Base-by-base conservation (phyloP, 2,797 vertebrate genomes). In the Anas acuta region DNA sequence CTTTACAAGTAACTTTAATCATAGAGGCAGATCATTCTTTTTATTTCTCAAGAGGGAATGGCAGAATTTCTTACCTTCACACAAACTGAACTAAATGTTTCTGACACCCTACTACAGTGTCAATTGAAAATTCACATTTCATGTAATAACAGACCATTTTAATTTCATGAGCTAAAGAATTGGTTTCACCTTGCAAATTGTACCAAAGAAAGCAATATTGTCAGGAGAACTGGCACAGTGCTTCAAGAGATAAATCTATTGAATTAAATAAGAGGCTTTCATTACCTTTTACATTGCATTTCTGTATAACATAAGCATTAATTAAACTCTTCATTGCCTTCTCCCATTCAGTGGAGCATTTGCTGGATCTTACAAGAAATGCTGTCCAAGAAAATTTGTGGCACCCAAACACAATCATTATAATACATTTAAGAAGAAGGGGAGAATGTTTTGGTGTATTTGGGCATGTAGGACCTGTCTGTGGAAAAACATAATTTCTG, bases 111-210 rank as follows among this genome's bases (percentile, higher is more conserved):
- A 79, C 91, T 95, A 76, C 83, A 82, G 70, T 83, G 69, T 92
- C 96, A 83, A 92, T 91, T 95, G 91, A 84, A 97, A 97, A 96
- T 90, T 96, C 96, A 96, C 89, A 94, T 96, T 97, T 96, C 90
- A 78, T 92, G 83, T 92, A 97, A 95, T 97, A 96, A 96, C 90
- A 94, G 92, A 92, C 75, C 69, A 90, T 97, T 97, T 97, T 97
- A 97, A 98, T 97, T 97, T 97, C 92, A 96, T 95, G 92, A 97
- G 93, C 77, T 87, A 83, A 96, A 96, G 75, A 92, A 97, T 93
- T 96, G 92, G 66, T 88, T 97, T 94, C 89, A 83, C 65, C 33
- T 95, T 93, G 84, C 72, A 93, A 92, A 93, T 83, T 94, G 58
- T 86, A 69, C 74, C 28, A 30, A 97, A 95, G 75, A 96, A 96